Percentiles rank a stretch among this genome's conserved stretches.
phyloP scores from a whole-genome alignment of 2,888 invertebrate species.

The Rhamphomyia laevipes region DNA sequence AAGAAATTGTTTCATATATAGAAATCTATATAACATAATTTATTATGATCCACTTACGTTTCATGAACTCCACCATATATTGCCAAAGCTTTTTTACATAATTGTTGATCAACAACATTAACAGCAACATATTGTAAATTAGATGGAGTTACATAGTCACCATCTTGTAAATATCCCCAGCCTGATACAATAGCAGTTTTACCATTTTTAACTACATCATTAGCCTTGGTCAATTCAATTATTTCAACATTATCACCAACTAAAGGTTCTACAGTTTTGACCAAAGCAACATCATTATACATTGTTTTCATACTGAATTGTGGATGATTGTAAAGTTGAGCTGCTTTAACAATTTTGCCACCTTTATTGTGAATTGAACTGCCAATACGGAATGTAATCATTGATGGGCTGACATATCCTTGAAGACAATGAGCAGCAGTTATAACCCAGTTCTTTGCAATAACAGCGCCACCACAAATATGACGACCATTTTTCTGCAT shows the following conservation, averaged over 20 bases:
- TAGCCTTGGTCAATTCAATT: too few species aligned
- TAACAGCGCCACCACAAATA: not conserved
- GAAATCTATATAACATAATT: not conserved
- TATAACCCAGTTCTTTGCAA: not conserved
- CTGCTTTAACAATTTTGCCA: too few species aligned
- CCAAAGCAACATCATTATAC: too few species aligned
- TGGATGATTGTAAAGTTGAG: too few species aligned
- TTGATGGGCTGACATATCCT: not conserved
- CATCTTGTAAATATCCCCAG: not conserved
- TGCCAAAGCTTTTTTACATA: too few species aligned
- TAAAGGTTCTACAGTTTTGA: too few species aligned
- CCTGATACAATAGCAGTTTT: not conserved
- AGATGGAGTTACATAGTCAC: not conserved
- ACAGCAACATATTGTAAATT: not conserved
- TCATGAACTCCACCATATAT: constrained; percentile 1
- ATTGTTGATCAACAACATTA: too few species aligned
- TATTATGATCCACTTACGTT: constrained; percentile 6
- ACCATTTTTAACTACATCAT: not conserved
- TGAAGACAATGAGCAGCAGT: not conserved
- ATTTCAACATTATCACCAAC: too few species aligned
- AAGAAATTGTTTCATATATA: not conserved
- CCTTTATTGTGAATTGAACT: too few species aligned
- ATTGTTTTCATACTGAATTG: too few species aligned
- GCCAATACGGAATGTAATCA: too few species aligned
- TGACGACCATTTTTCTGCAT: not conserved